Percentiles rank a stretch among this genome's conserved stretches.
Conservation (phyloP, 2,888 invertebrate genomes). For the Ditula angustiorana region DNA sequence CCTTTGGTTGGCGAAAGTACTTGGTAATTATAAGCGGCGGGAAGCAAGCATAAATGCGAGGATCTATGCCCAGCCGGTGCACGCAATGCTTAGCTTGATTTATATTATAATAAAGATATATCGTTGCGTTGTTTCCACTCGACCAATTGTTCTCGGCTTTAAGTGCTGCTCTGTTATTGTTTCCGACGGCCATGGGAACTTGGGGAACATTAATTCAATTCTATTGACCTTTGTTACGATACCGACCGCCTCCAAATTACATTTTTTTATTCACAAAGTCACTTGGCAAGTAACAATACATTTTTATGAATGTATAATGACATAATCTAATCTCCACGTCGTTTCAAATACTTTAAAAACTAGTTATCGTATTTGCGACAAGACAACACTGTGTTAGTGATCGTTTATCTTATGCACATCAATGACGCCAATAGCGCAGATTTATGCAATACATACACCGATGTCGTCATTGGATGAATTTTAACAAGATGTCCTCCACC, state of each 20-base stretch:
- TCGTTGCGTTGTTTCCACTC: conserved; percentile 80
- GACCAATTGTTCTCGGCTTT: conserved; percentile 79
- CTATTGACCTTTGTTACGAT: conserved; percentile 67
- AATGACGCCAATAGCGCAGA: conserved; percentile 67
- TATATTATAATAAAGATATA: too few relatives aligned
- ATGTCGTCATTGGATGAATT: conserved; percentile 57
- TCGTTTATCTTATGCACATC: conserved; percentile 56
- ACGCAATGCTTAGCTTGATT: conserved; percentile 83
- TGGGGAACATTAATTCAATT: conserved; percentile 57
- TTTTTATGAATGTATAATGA: background rate
- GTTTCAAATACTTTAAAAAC: background rate
- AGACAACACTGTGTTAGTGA: background rate
- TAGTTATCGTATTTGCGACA: background rate
- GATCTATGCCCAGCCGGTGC: conserved; percentile 78
- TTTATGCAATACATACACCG: conserved; percentile 60
- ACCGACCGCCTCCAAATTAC: conserved; percentile 51
- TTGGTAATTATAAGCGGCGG: conserved; percentile 79
- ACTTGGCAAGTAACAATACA: conserved; percentile 48
- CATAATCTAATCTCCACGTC: background rate
- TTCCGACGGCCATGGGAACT: conserved; percentile 75
- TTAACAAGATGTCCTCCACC: conserved; percentile 62
- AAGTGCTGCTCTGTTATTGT: conserved; percentile 78
- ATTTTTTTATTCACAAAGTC: conserved; percentile 57
- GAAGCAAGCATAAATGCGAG: conserved; percentile 65
- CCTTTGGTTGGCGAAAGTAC: conserved; percentile 82